Conservation (phyloP, 2,888 invertebrate genomes). For the Physocephala rufipes region DNA sequence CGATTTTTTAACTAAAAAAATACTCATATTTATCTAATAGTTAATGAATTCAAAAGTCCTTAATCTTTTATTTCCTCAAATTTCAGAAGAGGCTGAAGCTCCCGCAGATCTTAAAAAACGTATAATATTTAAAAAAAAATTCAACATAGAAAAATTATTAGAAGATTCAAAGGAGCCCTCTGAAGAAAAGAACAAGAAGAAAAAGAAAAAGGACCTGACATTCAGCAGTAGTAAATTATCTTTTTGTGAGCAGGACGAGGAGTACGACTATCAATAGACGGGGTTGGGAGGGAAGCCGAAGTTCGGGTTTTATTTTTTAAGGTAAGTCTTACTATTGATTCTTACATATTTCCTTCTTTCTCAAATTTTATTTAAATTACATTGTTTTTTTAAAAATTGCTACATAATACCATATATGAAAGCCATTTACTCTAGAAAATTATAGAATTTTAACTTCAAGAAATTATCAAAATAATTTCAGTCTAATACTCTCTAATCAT, state of each 20-base stretch:
- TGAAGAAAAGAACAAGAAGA: constrained; percentile 38
- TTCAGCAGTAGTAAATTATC: constrained; percentile 63
- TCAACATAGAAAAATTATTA: constrained; percentile 39
- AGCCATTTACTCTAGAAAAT: no score
- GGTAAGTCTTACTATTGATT: constrained; percentile 7
- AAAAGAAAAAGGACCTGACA: constrained; percentile 51
- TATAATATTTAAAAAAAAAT: constrained; percentile 67
- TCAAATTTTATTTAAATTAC: no score
- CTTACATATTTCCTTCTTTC: no score
- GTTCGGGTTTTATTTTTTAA: not conserved
- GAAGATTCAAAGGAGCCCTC: constrained; percentile 21
- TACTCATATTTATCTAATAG: no score
- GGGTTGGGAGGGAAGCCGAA: not conserved
- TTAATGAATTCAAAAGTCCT: not conserved
- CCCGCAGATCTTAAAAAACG: constrained; percentile 72
- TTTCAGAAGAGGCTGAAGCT: constrained; percentile 69
- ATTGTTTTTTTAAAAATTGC: no score
- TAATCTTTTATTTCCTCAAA: constrained; percentile 35
- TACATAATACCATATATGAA: no score
- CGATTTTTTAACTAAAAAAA: constrained; percentile 6
- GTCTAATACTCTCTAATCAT: no score
- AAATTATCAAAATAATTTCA: no score
- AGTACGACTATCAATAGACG: constrained; percentile 45
- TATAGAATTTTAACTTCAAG: no score
- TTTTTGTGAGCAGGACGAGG: constrained; percentile 67